These are phyloP conservation scores for Euwallacea fornicatus DNA, from an alignment of 1,140 invertebrate species.

Conservation along the genomic window DNA sequence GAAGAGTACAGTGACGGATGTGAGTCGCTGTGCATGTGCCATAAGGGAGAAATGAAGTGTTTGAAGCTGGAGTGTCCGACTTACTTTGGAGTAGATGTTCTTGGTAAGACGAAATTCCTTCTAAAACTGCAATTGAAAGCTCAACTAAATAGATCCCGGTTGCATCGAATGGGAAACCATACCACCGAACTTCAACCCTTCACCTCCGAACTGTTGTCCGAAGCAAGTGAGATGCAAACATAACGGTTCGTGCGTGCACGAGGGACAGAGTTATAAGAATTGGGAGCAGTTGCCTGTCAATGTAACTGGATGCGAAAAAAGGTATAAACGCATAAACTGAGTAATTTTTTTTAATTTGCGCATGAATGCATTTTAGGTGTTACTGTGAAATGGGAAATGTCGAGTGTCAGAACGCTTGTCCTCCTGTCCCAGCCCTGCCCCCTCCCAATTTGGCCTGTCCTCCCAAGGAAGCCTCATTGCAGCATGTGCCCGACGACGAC, in stretches of 20 bases:
- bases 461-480: constrained; percentile 63
- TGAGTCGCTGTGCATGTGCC: constrained; percentile 71
- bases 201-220: constrained; percentile 81
- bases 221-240: constrained; percentile 72
- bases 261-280: constrained; percentile 64
- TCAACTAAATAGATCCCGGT: constrained; percentile 64
- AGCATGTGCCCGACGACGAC: constrained; percentile 73
- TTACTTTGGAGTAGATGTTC: constrained; percentile 76
- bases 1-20: constrained; percentile 74
- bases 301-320: constrained; percentile 76
- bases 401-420: constrained; percentile 78
- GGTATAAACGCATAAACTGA: constrained; percentile 40
- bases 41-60: constrained; percentile 68
- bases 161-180: constrained; percentile 84
- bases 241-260: constrained; percentile 75
- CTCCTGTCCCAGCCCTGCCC: constrained; percentile 70
- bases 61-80: constrained; percentile 78
- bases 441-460: constrained; percentile 73
- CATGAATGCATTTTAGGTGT: constrained; percentile 57
- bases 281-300: constrained; percentile 60
- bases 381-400: constrained; percentile 85
- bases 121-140: neutral
- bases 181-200: constrained; percentile 69
- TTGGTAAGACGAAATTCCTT: constrained; percentile 20
- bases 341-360: neutral